These are phyloP conservation scores for Pelecanus crispus DNA, from an alignment of 2,113 vertebrate species.

Conservation along the genomic window DNA sequence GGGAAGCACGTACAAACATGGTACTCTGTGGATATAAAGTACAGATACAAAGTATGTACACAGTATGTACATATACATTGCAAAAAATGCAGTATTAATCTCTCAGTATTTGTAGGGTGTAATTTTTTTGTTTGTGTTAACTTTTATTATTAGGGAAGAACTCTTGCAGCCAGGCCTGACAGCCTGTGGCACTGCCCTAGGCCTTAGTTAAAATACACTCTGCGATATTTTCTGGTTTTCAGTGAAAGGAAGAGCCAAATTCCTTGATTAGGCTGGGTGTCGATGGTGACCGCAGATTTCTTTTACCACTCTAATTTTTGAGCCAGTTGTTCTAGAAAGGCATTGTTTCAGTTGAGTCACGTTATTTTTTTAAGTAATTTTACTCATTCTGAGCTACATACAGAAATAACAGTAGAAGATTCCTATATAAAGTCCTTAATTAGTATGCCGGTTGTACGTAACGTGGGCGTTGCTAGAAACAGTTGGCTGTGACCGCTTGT, in stretches of 20 bases:
- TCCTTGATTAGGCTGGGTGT: neutral
- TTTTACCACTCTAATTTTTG: neutral
- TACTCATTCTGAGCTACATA: neutral
- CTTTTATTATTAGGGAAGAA: neutral
- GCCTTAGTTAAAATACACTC: neutral
- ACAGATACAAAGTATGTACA: no score
- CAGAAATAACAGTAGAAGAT: neutral
- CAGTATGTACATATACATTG: neutral
- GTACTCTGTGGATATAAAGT: neutral
- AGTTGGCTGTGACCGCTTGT: neutral
- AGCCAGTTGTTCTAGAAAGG: neutral
- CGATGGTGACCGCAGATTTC: neutral
- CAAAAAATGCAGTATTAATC: neutral
- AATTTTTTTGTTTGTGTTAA: neutral
- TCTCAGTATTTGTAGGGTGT: neutral
- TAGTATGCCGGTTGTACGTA: neutral
- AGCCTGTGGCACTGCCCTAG: neutral
- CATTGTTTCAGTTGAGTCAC: neutral
- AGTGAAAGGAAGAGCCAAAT: neutral
- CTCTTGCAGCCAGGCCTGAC: neutral
- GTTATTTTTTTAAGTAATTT: neutral
- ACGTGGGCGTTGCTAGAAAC: neutral
- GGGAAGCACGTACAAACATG: accelerated
- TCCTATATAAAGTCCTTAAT: neutral
- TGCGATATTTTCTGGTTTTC: neutral